Percentiles rank a stretch among this genome's conserved stretches.
Evolutionary conservation across 2,888 invertebrate species (phyloP).

Genomic region (Halictus quadricinctus): DNA sequence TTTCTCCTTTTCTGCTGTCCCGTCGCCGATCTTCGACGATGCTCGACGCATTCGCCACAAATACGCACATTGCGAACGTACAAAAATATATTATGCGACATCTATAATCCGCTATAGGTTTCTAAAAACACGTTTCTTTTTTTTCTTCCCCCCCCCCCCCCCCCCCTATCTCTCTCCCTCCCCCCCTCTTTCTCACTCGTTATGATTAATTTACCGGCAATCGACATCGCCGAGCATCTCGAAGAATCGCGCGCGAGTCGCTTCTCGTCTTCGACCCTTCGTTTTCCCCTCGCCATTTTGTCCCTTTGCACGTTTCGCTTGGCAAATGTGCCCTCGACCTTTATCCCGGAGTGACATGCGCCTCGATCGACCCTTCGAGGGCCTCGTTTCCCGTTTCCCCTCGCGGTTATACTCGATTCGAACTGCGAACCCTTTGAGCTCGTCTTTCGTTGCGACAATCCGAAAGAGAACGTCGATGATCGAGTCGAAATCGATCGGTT

Average conservation of each 20-base stretch:
- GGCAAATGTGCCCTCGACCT: background rate
- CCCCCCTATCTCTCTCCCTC: background rate
- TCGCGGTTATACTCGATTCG: background rate
- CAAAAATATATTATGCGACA: conserved; percentile 81
- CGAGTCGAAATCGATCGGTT: background rate
- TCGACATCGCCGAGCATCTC: conserved; percentile 59
- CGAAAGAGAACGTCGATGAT: background rate
- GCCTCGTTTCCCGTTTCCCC: background rate
- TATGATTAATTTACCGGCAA: conserved; percentile 58
- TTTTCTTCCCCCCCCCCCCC: conserved; percentile 10
- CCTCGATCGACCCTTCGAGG: background rate
- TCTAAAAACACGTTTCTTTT: conserved; percentile 78
- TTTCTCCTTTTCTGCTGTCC: background rate
- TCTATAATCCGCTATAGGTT: conserved; percentile 80
- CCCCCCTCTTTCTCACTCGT: background rate
- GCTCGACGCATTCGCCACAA: conserved; percentile 60
- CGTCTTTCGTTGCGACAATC: background rate
- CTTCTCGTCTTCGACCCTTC: conserved; percentile 4
- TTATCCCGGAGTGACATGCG: background rate
- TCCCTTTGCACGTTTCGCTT: background rate
- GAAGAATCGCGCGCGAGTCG: conserved; percentile 24
- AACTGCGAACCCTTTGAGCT: background rate
- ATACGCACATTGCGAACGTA: conserved; percentile 78
- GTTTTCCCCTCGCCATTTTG: background rate
- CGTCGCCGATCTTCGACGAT: conserved; percentile 37